A percentile compares a stretch with the other conserved stretches of the same genome.
These are phyloP conservation scores for Cynopterus brachyotis DNA, from an alignment of 2,113 vertebrate genomes.

Conservation along the genomic window DNA sequence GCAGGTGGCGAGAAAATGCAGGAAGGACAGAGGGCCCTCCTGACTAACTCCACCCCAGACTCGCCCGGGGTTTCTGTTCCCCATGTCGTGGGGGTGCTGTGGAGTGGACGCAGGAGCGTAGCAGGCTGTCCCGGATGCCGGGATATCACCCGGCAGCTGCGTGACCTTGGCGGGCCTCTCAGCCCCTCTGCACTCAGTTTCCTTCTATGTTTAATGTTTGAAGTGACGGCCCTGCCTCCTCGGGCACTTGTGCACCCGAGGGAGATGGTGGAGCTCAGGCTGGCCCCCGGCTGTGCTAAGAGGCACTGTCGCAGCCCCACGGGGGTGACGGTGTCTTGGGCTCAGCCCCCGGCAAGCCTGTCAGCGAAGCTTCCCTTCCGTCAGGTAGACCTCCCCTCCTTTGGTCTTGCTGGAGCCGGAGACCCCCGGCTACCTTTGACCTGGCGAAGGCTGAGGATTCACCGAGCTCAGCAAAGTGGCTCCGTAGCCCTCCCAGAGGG, in stretches of 20 bases:
- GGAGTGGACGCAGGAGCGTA: no score
- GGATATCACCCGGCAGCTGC: neutral
- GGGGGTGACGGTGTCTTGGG: neutral
- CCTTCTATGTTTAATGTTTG: neutral
- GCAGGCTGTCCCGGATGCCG: rapidly evolving
- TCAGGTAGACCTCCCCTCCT: neutral
- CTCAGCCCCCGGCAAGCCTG: no score
- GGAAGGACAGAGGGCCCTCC: no score
- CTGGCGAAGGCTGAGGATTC: neutral
- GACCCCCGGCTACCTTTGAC: neutral
- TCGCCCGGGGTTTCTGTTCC: rapidly evolving
- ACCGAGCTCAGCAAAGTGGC: neutral
- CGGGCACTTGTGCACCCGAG: no score
- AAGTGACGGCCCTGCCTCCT: neutral
- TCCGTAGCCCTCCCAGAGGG: no score
- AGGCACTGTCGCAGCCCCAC: rapidly evolving
- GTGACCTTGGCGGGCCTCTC: neutral
- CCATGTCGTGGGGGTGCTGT: rapidly evolving
- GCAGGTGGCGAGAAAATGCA: neutral
- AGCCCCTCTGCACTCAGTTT: neutral
- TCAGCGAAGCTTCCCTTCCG: no score
- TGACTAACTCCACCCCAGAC: neutral
- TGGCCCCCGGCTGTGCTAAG: neutral
- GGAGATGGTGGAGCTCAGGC: no score
- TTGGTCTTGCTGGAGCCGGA: no score